Evolutionary conservation across 2,888 invertebrate species (phyloP), one percentile per base, ranked within the genome.

Genomic region (Tachina lurida): DNA sequence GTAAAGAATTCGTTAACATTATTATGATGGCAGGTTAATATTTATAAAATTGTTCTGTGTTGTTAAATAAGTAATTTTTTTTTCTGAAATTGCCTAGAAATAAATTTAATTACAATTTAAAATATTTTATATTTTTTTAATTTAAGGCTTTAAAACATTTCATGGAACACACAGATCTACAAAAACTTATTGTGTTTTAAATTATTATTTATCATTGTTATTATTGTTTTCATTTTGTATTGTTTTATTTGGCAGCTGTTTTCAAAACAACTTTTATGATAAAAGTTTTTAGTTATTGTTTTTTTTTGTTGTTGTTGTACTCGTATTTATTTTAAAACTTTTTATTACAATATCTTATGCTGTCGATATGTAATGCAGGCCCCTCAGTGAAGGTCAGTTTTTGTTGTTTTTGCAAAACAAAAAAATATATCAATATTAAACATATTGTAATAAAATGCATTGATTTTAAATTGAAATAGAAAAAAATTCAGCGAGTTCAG

Each of bases 241-340:
- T 45, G 54, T 45, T 73, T 49, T 52, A 73, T 86, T 78, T 74
- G 71, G 84, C 86, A 86, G 87, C 60, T 87, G 84, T 80, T 87
- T 58, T 54, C 76, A 67, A 84, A 81, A 81, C 54, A 62, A 70
- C 31, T 63, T 87, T 86, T 87, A 83, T 86, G 80, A 86, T 83
- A 84, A 86, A 87, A 87, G 80, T 86, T 87, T 13, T 17, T 31
- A 31, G 31, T 31, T 31, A 31, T 31, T 31, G 31, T 4, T 7
- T 31, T 74, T 58, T 39, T 41, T 63, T 73, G 62, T 39, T 47
- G 12, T 17, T 31, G n/a, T n/a, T n/a, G n/a, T n/a, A n/a, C n/a
- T n/a, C n/a, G n/a, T n/a, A 31, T 31, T 31, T 31, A 31, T 58
- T 43, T 10, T 19, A 54, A 19, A 60, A 22, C 17, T 70, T 60